Evolutionary conservation across 2,113 vertebrate species (phyloP).

Genomic region (Osmerus mordax): DNA sequence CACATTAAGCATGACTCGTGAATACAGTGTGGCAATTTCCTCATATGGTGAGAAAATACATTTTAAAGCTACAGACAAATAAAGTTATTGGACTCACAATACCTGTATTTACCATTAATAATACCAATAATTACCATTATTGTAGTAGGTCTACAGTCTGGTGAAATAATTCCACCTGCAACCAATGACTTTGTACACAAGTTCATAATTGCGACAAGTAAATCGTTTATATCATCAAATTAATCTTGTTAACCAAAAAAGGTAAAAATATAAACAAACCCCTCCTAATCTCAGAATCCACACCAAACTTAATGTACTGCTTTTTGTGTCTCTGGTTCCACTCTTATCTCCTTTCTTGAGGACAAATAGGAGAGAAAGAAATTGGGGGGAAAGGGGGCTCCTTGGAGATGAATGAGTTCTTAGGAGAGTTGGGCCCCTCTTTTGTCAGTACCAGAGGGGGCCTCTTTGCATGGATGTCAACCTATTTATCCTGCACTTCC

Average conservation of each 20-base stretch:
- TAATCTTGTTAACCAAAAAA: not conserved
- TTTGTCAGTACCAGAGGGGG: constrained; percentile 57
- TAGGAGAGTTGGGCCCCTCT: constrained; percentile 54
- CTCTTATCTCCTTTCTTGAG: constrained; percentile 32
- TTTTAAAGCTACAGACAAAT: no score
- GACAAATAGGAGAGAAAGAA: constrained; percentile 17
- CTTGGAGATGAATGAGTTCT: constrained; percentile 48
- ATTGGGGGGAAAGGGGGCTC: constrained; percentile 34
- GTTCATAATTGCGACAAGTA: not conserved
- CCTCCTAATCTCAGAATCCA: constrained; percentile 6
- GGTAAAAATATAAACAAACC: not conserved
- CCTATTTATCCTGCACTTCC: constrained; percentile 41
- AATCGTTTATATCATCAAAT: not conserved
- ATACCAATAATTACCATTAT: no score
- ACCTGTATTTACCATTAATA: no score
- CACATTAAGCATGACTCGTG: no score
- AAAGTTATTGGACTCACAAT: no score
- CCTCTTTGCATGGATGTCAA: constrained; percentile 55
- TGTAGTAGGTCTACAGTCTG: not conserved
- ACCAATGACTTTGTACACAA: not conserved
- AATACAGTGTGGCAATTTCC: no score
- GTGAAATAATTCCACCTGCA: no score
- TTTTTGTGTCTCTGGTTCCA: constrained; percentile 18
- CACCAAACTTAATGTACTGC: constrained; percentile 3
- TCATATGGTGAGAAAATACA: no score